Base-by-base conservation (phyloP, 2,797 vertebrate species). In the Eleutherodactylus coqui region DNA sequence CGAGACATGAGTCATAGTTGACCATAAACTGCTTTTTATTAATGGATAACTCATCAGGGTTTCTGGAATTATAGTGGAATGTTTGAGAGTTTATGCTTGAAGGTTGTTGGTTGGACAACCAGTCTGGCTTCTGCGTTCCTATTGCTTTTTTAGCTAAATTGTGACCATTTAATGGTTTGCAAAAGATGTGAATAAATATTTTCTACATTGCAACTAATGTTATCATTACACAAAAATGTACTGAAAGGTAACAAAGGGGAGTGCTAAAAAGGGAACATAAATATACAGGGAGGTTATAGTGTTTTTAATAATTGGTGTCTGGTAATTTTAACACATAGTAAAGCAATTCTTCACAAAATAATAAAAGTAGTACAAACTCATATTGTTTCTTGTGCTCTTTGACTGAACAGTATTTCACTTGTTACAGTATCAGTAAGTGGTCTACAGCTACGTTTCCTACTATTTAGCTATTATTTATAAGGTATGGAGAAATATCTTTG, bases 51-150 rank as follows among this genome's bases (percentile, higher is more conserved):
- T 62, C 53, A 84, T 77, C 32, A 8, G 32, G 53, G 70, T 60
- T 83, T 41, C 70, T 60, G 82, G 73, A 76, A 84, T 84, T 76
- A 77, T 77, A 27, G 32, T 77, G 82, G 82, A 84, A 84, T 84
- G 82, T 67, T 84, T 77, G 55, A 73, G 34, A 84, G 55, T 84
- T 77, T 84, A 47, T 29, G 36, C 62, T 62, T 64, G 83, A 69
- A 4, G 17, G 7, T 64, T 67, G 43, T 84, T 78, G 69, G 83
- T 77, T 84, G 75, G 69, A 49, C 69, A 84, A 69, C 83, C 60
- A 24, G 41, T 62, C 82, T 83, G 67, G 41, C 67, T 83, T 83
- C 67, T 75, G 51, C 60, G 75, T 83, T 60, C 69, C 70, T 75
- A 7, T 60, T 76, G 55, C 82, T 84, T 84, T 78, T 21, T 78